Base-by-base conservation (phyloP, 2,797 vertebrate genomes). In the Pygocentrus nattereri region DNA sequence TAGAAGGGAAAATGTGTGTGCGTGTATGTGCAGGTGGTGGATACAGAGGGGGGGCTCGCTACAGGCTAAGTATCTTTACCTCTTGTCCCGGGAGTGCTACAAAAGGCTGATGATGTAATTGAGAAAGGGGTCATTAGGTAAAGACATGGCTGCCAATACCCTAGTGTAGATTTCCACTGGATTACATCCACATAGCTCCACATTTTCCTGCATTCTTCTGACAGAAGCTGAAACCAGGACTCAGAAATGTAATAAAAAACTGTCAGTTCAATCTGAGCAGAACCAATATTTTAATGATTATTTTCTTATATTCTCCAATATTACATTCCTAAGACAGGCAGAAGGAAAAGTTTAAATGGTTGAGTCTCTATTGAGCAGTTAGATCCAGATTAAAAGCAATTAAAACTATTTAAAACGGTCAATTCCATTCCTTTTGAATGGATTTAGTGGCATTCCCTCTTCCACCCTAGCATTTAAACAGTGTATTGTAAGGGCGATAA, bases 31-130 rank as follows among this genome's bases (percentile, higher is more conserved):
- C 81, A 84, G 73, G 84, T 78, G 74, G 76, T 11, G 23, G 54
- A 65, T 71, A 50, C 58, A 25, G 64, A 80, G 50, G 30, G 70
- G n/a, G 41, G 50, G 47, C 77, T 76, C 68, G 49, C 64, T 78
- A 74, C 75, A 82, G 81, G 81, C 81, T 74, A 82, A 72, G 64
- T 75, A 81, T 83, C 72, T 84, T 88, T 84, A 83, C 81, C 81
- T 82, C 49, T 67, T 56, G 74, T 86, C 83, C 80, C 81, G n/a
- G 50, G 85, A 84, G 83, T 52, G 74, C 74, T 74, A 80, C 79
- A 86, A 86, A 85, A 41, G 41, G 71, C 80, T 73, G 83, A 86
- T 84, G 87, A 86, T 86, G 85, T 85, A 85, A 85, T 80, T 74
- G 79, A 75, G 81, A 83, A 83, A 67, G 47, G 61, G 87, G 85